A percentile compares a stretch with the other conserved stretches of the same genome.
Conservation (phyloP, 2,888 invertebrate genomes). For the Coecobrya sp. region DNA sequence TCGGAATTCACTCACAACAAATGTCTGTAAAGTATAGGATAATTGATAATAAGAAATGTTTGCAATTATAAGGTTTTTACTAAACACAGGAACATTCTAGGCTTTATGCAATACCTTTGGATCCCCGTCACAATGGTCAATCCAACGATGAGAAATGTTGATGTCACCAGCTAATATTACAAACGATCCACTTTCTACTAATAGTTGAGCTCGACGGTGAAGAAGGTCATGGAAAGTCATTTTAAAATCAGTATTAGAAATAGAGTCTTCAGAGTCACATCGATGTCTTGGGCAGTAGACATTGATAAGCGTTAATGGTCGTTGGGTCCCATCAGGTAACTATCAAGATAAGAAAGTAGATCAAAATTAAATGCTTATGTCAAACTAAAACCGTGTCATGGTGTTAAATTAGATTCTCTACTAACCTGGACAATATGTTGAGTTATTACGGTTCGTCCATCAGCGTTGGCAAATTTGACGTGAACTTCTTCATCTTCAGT, state of each 20-base stretch:
- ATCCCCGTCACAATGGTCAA: conserved; percentile 78
- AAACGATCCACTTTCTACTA: conserved; percentile 80
- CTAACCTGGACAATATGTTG: conserved; percentile 81
- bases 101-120: no score
- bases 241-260: conserved; percentile 81
- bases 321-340: conserved; percentile 73
- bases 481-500: conserved; percentile 46
- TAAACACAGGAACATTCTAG: no score
- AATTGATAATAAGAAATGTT: background rate
- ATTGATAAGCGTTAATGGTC: conserved; percentile 80
- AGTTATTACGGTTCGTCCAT: conserved; percentile 82
- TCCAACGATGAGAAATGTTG: conserved; percentile 80
- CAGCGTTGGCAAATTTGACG: conserved; percentile 75
- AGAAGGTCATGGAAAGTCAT: conserved; percentile 76
- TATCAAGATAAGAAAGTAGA: conserved; percentile 22
- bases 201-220: conserved; percentile 64
- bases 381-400: no score
- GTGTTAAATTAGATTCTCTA: no score
- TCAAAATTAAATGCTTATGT: background rate
- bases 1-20: conserved; percentile 63
- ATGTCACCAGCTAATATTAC: conserved; percentile 83
- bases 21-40: conserved; percentile 63
- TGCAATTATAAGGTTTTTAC: no score
- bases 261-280: conserved; percentile 72
- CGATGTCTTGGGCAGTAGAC: conserved; percentile 84